Conservation (phyloP, 2,797 vertebrate genomes). For the Dermochelys coriacea region DNA sequence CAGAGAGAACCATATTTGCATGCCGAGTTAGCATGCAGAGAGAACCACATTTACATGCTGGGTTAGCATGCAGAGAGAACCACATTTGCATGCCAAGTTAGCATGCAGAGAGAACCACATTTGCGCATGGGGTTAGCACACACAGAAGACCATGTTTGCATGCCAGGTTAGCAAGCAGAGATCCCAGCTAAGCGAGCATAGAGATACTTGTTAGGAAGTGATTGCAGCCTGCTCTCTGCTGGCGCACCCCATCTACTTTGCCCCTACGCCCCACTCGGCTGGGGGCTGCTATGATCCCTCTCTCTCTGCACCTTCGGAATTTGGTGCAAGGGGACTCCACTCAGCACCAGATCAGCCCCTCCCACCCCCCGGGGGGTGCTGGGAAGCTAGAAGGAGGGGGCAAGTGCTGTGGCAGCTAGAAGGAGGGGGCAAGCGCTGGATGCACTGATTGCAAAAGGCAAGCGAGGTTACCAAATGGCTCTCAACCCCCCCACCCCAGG, state of each 20-base stretch:
- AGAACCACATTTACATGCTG: too few relatives aligned
- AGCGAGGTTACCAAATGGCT: neutral
- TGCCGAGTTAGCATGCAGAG: too few relatives aligned
- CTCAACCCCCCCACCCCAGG: neutral
- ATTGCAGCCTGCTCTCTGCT: neutral
- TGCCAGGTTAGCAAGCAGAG: too few relatives aligned
- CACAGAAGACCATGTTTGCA: too few relatives aligned
- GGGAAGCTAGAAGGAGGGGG: neutral
- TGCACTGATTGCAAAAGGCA: neutral
- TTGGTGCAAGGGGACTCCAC: neutral
- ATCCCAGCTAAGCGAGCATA: neutral
- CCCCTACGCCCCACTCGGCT: neutral
- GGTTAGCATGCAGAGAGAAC: too few relatives aligned
- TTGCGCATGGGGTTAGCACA: too few relatives aligned
- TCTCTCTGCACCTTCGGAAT: neutral
- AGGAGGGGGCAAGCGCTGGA: neutral
- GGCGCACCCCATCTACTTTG: neutral
- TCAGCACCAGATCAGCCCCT: neutral
- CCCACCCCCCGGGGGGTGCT: neutral
- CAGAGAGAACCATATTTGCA: too few relatives aligned
- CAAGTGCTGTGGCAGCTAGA: neutral
- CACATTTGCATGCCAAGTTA: fast-evolving
- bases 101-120: too few relatives aligned
- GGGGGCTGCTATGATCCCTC: neutral
- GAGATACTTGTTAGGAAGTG: neutral